Base-by-base conservation (phyloP, 2,888 invertebrate genomes). In the Adelognathus sp. region DNA sequence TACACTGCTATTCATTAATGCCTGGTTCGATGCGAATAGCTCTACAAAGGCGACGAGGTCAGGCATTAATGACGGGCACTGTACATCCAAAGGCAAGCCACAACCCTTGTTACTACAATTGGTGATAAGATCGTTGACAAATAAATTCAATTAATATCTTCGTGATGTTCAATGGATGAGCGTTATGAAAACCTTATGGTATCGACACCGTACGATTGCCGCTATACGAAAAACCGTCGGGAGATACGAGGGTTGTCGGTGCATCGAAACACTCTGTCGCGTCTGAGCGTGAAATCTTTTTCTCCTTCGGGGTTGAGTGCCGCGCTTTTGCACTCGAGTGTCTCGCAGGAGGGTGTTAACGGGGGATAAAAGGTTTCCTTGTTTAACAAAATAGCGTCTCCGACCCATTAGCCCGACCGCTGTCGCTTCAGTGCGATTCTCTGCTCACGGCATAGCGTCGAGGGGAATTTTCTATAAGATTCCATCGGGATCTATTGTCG, bases 361-460 rank as follows among this genome's bases (percentile, higher is more conserved):
- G 84, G 81, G 87, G 84, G 89, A 90, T 91, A 91, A 90, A 91
- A 91, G 91, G 90, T 90, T 91, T 90, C 85, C 88, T 85, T 90
- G 90, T 90, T 90, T 90, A 90, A 89, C 90, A 90, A 90, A 90
- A 91, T 90, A 90, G 86, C 88, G 85, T 82, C 86, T 83, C 86
- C 87, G 86, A 88, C 85, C 90, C 91, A 91, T 91, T 91, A 91
- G 90, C 89, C 88, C 87, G 87, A 89, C 87, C 85, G 86, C 87
- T 86, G 81, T 87, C 87, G 87, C 87, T 88, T 88, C 87, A 86
- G 76, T 84, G 86, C 87, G 86, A 88, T 89, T 88, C 87, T 82
- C 85, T 87, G 87, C 87, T 88, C 85, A 81, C 85, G 81, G 81
- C 84, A 76, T 81, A 81, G 83, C 81, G 82, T 86, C 83, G 86